Percentiles rank a stretch among this genome's conserved stretches.
phyloP scores from a whole-genome alignment of 2,113 vertebrate genomes.

The Rhinogobius similis region DNA sequence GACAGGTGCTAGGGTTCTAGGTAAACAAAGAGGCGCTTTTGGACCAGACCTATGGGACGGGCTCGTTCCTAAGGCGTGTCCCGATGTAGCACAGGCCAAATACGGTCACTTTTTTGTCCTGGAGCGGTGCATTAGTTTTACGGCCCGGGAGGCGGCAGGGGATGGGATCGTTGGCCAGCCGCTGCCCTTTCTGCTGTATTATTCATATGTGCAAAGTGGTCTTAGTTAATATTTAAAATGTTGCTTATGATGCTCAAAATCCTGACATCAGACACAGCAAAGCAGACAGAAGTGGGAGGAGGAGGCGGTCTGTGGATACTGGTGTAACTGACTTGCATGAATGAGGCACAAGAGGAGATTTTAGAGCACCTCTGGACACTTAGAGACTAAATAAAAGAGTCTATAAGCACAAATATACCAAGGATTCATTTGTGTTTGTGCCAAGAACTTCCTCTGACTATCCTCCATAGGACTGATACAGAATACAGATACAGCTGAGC shows the following conservation, averaged over 20 bases:
- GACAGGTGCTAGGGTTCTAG: conserved; percentile 51
- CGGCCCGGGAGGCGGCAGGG: conserved; percentile 63
- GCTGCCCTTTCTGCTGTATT: conserved; percentile 78
- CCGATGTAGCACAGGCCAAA: conserved; percentile 40
- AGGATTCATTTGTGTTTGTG: neutral
- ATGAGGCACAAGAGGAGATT: conserved; percentile 45
- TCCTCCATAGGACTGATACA: no score
- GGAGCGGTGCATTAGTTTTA: conserved; percentile 83
- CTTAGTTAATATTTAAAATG: conserved; percentile 86
- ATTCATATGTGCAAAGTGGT: conserved; percentile 84
- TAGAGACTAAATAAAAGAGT: conserved; percentile 36
- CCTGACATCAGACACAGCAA: conserved; percentile 61
- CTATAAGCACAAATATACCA: neutral
- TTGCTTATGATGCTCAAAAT: conserved; percentile 80
- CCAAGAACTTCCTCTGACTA: no score
- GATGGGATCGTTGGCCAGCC: conserved; percentile 74
- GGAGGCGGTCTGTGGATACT: conserved; percentile 44
- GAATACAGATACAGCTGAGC: neutral
- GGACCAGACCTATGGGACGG: conserved; percentile 31
- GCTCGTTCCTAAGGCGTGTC: conserved; percentile 34
- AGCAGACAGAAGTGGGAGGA: conserved; percentile 52
- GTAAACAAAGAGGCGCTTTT: conserved; percentile 49
- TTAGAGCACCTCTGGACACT: conserved; percentile 56
- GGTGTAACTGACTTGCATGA: conserved; percentile 39
- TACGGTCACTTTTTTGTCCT: conserved; percentile 54